Conservation (phyloP, 2,888 invertebrate genomes). For the Torymus tubicola region DNA sequence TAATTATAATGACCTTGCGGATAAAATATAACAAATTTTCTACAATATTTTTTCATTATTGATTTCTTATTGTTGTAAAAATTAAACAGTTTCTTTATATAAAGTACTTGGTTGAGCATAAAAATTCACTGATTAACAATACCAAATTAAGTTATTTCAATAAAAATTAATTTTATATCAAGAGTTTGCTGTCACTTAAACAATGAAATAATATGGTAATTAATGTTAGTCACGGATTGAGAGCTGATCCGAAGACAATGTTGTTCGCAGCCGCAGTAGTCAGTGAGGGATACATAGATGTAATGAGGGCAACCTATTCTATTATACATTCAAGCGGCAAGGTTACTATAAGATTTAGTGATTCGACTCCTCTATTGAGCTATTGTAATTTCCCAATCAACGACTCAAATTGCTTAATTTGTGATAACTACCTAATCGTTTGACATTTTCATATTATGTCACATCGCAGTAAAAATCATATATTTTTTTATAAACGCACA, state of each 20-base stretch:
- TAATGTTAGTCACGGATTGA: conserved; percentile 23
- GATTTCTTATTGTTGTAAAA: too few species aligned
- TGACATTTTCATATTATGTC: too few species aligned
- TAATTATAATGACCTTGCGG: too few species aligned
- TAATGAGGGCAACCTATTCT: conserved; percentile 18
- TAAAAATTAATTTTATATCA: too few species aligned
- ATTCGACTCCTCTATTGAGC: conserved; percentile 5
- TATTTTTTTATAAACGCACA: neutral
- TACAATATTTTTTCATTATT: too few species aligned
- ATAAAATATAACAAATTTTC: too few species aligned
- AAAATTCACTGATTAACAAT: too few species aligned
- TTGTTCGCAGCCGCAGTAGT: neutral
- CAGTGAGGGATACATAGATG: conserved; percentile 1
- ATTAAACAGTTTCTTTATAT: too few species aligned
- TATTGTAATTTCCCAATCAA: conserved; percentile 11
- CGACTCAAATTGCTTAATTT: conserved; percentile 25
- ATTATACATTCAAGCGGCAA: conserved; percentile 36
- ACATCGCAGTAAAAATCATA: too few species aligned
- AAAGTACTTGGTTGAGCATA: too few species aligned
- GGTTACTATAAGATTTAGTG: conserved; percentile 44
- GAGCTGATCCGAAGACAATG: conserved; percentile 17
- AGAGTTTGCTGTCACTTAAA: too few species aligned
- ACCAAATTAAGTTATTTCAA: too few species aligned
- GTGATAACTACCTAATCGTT: conserved; percentile 1
- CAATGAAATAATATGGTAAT: neutral